Evolutionary conservation across 2,113 vertebrate species (phyloP), one percentile per base, ranked within the genome.

Genomic region (Nyctibius bracteatus): DNA sequence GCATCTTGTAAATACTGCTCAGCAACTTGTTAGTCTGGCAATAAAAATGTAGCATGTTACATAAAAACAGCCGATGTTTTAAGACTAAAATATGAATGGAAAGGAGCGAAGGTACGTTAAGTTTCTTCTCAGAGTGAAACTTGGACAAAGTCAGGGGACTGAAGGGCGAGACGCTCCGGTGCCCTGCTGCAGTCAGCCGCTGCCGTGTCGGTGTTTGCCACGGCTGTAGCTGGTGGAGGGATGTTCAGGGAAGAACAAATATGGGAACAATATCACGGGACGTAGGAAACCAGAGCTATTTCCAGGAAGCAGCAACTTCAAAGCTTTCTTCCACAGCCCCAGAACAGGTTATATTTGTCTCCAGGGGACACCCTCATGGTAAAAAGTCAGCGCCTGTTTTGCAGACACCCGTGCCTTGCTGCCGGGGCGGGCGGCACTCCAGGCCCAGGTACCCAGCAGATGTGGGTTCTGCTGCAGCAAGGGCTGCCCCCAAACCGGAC

Each of bases 281-380:
- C 0, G 1, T 8, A 79, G 83, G 80, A 94, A 95, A 75, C 30
- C 71, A 84, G 77, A 71, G 82, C 51, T 52, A 41, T 47, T 97
- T 96, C 90, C 96, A 87, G 94, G 88, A 92, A 95, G 83, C 24
- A 79, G 57, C 86, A 74, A 61, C 92, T 88, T 93, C 94, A 94
- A 93, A 95, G 95, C 83, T 92, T 78, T 74, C 82, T 84, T 91
- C 62, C 41, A 3, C 39, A 23, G 33, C 14, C 75, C 90, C 75
- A 41, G 67, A 70, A 86, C 94, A 90, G 90, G 88, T 95, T 73
- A 8, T 16, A 28, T 83, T 54, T 55, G 83, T 92, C 90, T 95
- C 79, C 18, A 46, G 82, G 88, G 86, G 33, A 80, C 70, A 72
- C 24, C 72, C 85, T 88, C 74, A 33, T 80, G 92, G 86, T 33